Conservation (phyloP, 2,113 vertebrate genomes). For the Zeus faber region DNA sequence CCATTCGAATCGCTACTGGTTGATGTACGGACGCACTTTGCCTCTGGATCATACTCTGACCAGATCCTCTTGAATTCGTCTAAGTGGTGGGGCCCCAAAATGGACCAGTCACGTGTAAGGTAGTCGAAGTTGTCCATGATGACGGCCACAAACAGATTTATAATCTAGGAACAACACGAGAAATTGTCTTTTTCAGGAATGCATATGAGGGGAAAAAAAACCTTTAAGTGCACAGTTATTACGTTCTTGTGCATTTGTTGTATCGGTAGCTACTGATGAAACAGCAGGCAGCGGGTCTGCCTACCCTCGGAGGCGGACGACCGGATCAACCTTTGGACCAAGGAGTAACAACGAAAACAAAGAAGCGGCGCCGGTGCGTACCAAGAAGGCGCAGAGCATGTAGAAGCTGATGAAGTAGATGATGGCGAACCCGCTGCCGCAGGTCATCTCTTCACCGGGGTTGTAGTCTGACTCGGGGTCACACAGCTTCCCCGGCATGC, state of each 20-base stretch:
- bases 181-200: constrained; percentile 2
- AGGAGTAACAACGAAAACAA: too few relatives aligned
- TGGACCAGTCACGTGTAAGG: constrained; percentile 98
- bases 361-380: constrained; percentile 46
- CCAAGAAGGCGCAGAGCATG: constrained; percentile 98
- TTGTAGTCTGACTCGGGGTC: constrained; percentile 92
- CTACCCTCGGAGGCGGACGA: too few relatives aligned
- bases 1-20: neutral
- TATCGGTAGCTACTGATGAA: neutral
- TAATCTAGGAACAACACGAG: constrained; percentile 79
- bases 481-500: constrained; percentile 91
- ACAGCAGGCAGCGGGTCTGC: too few relatives aligned
- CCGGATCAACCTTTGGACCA: too few relatives aligned
- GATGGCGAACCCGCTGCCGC: constrained; percentile 95
- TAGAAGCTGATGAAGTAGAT: constrained; percentile 99
- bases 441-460: constrained; percentile 90
- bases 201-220: neutral
- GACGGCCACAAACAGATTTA: constrained; percentile 98
- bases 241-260: neutral
- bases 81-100: constrained; percentile 95
- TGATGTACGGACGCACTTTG: constrained; percentile 82
- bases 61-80: constrained; percentile 99
- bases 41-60: constrained; percentile 98
- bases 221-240: neutral
- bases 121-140: constrained; percentile 99